Conservation (phyloP, 2,797 vertebrate genomes). For the Galaxias olidus region DNA sequence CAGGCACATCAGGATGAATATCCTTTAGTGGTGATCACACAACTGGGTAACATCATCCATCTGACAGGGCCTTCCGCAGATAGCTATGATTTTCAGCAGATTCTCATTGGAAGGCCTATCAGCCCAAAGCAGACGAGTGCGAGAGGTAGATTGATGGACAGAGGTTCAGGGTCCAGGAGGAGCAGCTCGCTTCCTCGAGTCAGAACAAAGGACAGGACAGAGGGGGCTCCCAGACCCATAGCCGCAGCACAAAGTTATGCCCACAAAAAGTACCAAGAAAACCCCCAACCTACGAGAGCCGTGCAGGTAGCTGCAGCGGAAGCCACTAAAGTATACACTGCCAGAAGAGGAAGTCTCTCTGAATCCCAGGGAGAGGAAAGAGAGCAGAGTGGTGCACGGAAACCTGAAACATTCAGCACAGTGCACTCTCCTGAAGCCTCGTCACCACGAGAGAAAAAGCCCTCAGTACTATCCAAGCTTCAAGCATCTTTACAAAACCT, state of each 20-base stretch:
- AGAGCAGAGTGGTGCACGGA: rapidly evolving
- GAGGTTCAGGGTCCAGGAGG: not conserved
- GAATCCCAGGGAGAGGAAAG: not conserved
- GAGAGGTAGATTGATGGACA: slow-evolving; percentile 7
- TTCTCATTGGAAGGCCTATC: slow-evolving; percentile 28
- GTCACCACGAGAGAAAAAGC: not conserved
- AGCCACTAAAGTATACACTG: rapidly evolving
- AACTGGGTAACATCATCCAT: slow-evolving; percentile 23
- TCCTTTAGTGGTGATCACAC: slow-evolving; percentile 37
- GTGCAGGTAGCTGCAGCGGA: rapidly evolving
- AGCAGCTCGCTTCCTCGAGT: slow-evolving; percentile 54
- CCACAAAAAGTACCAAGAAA: slow-evolving; percentile 12
- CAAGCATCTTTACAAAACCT: too few relatives aligned
- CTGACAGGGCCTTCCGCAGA: slow-evolving; percentile 56
- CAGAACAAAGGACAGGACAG: not conserved
- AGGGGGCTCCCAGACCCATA: rapidly evolving
- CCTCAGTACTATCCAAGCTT: not conserved
- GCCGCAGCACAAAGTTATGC: slow-evolving; percentile 11
- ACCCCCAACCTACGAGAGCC: not conserved
- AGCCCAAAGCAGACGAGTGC: not conserved
- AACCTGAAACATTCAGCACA: not conserved
- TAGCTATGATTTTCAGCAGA: slow-evolving; percentile 60
- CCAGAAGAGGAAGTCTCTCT: slow-evolving; percentile 11
- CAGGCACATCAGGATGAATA: not conserved
- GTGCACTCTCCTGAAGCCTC: not conserved